These are phyloP conservation scores for Dasyornis broadbenti DNA, from an alignment of 2,113 vertebrate species.

Conservation along the genomic window DNA sequence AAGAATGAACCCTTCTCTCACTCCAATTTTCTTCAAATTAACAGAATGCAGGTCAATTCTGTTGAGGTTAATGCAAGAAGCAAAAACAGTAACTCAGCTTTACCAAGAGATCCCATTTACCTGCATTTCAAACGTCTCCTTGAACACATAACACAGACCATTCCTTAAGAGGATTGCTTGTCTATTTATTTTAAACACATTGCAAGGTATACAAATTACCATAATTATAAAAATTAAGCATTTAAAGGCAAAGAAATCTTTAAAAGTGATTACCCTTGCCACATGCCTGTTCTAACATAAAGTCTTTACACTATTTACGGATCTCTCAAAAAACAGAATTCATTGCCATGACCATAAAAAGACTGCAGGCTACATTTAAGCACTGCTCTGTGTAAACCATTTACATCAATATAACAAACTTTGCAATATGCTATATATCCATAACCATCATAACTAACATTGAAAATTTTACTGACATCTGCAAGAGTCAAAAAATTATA, in stretches of 20 bases:
- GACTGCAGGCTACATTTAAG: background rate
- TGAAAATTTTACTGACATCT: background rate
- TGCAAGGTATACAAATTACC: background rate
- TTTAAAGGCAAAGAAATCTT: background rate
- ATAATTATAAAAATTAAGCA: background rate
- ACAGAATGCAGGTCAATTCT: background rate
- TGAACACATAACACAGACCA: background rate
- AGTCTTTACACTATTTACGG: background rate
- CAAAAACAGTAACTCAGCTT: background rate
- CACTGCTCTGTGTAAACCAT: background rate
- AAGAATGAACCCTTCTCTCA: background rate
- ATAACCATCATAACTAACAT: background rate
- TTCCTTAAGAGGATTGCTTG: accelerated
- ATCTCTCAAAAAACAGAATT: background rate
- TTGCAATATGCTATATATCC: background rate
- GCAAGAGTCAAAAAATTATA: background rate
- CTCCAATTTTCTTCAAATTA: background rate
- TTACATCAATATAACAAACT: background rate
- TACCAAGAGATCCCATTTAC: background rate
- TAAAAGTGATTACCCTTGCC: background rate
- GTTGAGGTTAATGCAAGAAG: background rate
- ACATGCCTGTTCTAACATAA: background rate
- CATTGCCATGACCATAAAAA: background rate
- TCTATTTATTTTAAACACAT: background rate
- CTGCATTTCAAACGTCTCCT: background rate